Evolutionary conservation across 2,113 vertebrate genomes (phyloP).

Genomic region (Sceloporus tristichus): DNA sequence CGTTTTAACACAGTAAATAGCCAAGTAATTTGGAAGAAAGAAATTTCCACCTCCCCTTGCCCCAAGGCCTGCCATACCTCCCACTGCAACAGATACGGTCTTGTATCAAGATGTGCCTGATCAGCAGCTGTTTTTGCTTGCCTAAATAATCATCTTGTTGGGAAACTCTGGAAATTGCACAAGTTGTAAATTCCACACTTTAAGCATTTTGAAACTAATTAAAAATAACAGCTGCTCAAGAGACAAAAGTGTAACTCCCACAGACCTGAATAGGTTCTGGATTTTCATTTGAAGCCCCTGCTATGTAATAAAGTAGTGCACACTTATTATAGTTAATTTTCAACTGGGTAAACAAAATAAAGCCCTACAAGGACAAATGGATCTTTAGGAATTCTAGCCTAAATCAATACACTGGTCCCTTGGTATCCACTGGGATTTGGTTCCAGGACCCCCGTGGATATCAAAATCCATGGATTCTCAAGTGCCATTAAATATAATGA

Average conservation of each 20-base stretch:
- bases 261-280: not conserved
- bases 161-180: not conserved
- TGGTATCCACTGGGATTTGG: too few relatives aligned
- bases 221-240: not conserved
- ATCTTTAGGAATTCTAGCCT: not conserved
- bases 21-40: not conserved
- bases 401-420: too few relatives aligned
- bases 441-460: too few relatives aligned
- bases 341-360: not conserved
- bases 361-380: not conserved
- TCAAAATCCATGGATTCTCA: too few relatives aligned
- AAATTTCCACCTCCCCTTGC: not conserved
- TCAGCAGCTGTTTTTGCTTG: not conserved
- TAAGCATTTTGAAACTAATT: not conserved
- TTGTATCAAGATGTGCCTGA: conserved; percentile 1
- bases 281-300: not conserved
- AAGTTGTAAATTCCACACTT: conserved; percentile 1
- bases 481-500: too few relatives aligned
- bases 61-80: not conserved
- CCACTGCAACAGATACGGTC: not conserved
- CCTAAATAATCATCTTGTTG: not conserved
- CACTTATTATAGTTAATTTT: not conserved
- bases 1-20: not conserved
- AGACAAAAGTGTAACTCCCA: not conserved
- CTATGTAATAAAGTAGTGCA: not conserved